phyloP scores from a whole-genome alignment of 2,888 invertebrate genomes.

The Agonum fuliginosum region DNA sequence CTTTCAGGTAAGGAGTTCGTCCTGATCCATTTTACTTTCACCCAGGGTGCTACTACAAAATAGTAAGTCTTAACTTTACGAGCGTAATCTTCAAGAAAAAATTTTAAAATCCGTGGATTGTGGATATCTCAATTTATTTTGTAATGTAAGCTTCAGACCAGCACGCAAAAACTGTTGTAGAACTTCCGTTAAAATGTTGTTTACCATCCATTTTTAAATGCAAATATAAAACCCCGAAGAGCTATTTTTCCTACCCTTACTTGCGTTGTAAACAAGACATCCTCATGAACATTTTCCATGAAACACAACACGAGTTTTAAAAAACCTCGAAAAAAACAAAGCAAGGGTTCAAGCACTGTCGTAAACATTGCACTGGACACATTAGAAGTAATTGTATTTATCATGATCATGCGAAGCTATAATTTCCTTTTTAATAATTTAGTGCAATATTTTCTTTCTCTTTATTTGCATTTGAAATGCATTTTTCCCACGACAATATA shows the following conservation, averaged over 20 bases:
- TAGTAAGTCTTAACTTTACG: constrained; percentile 15
- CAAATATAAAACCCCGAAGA: constrained; percentile 38
- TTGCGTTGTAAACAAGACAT: constrained; percentile 14
- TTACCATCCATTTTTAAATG: constrained; percentile 42
- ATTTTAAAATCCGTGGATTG: constrained; percentile 17
- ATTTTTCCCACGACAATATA: too few relatives aligned
- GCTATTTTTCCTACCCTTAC: background rate
- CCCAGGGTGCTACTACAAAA: too few relatives aligned
- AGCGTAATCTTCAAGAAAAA: background rate
- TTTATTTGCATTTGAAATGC: too few relatives aligned
- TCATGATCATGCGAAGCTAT: too few relatives aligned
- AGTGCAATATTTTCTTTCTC: too few relatives aligned
- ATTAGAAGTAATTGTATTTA: too few relatives aligned
- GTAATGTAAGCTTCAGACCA: constrained; percentile 3
- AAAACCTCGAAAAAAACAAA: too few relatives aligned
- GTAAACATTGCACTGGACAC: too few relatives aligned
- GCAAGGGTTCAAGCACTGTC: too few relatives aligned
- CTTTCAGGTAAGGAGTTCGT: background rate
- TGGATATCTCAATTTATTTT: constrained; percentile 18
- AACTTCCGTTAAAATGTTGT: constrained; percentile 30
- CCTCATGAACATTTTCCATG: background rate
- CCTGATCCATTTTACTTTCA: background rate
- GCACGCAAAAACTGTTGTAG: background rate
- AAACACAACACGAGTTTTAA: background rate
- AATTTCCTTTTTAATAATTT: too few relatives aligned